Evolutionary conservation across 2,888 invertebrate genomes (phyloP).

Genomic region (Himalopsyche japonica): DNA sequence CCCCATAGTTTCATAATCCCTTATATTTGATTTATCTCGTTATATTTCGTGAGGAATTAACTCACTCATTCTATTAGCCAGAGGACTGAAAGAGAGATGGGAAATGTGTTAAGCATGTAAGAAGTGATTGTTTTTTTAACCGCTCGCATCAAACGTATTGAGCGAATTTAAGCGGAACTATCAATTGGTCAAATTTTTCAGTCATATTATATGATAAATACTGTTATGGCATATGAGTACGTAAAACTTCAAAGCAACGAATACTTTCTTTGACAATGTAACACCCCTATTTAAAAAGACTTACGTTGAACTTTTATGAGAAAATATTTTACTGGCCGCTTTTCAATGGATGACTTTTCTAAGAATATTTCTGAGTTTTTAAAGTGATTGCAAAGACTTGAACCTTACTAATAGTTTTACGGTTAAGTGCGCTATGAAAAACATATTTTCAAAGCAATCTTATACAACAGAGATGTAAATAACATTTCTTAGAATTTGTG

Average conservation of each 20-base stretch:
- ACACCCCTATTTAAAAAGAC: not conserved
- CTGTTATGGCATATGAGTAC: too few relatives aligned
- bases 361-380: not conserved
- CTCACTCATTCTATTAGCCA: too few relatives aligned
- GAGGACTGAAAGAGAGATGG: too few relatives aligned
- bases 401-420: conserved; percentile 19
- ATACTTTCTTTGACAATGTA: not conserved
- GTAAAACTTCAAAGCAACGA: not conserved
- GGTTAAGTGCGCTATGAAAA: conserved; percentile 1
- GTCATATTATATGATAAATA: too few relatives aligned
- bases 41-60: too few relatives aligned
- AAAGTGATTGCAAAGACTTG: conserved; percentile 20
- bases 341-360: not conserved
- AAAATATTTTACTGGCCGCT: not conserved
- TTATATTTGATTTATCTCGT: too few relatives aligned
- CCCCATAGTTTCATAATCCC: too few relatives aligned
- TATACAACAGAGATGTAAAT: not conserved
- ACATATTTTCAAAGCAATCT: conserved; percentile 4
- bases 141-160: too few relatives aligned
- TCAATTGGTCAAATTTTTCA: too few relatives aligned
- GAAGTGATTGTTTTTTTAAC: too few relatives aligned
- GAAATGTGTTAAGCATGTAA: too few relatives aligned
- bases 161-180: too few relatives aligned
- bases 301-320: not conserved
- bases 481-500: not conserved